A percentile compares a stretch with the other conserved stretches of the same genome.
phyloP scores from a whole-genome alignment of 2,113 vertebrate species.

The Ceyx margarethae region DNA sequence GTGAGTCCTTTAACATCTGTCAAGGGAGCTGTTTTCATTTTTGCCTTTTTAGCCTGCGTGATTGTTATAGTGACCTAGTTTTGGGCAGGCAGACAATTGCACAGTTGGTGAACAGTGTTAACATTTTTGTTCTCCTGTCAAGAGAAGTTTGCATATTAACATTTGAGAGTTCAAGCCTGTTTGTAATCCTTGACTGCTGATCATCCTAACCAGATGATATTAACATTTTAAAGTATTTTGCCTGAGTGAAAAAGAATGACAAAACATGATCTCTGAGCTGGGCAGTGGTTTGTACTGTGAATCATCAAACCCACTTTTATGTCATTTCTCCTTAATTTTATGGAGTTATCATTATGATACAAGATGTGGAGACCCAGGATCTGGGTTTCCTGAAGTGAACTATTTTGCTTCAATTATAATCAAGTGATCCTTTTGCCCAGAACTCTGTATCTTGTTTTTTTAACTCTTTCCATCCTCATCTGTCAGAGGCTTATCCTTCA shows the following conservation, averaged over 20 bases:
- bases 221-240: neutral
- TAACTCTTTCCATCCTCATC: neutral
- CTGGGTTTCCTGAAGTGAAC: neutral
- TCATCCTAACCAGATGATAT: neutral
- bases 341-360: neutral
- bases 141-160: neutral
- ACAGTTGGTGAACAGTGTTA: neutral
- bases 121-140: neutral
- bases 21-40: neutral
- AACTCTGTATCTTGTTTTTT: neutral
- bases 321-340: neutral
- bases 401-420: neutral
- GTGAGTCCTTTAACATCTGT: neutral
- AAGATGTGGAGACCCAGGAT: neutral
- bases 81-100: neutral
- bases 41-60: neutral
- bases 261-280: neutral
- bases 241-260: neutral
- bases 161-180: neutral
- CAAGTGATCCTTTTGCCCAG: neutral
- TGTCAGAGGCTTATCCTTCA: neutral
- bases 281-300: neutral
- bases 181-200: neutral
- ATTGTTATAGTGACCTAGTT: neutral
- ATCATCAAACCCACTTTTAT: neutral